Percentiles rank a stretch among this genome's conserved stretches.
phyloP scores from a whole-genome alignment of 1,140 invertebrate species.

The Drosophila grimshawi region DNA sequence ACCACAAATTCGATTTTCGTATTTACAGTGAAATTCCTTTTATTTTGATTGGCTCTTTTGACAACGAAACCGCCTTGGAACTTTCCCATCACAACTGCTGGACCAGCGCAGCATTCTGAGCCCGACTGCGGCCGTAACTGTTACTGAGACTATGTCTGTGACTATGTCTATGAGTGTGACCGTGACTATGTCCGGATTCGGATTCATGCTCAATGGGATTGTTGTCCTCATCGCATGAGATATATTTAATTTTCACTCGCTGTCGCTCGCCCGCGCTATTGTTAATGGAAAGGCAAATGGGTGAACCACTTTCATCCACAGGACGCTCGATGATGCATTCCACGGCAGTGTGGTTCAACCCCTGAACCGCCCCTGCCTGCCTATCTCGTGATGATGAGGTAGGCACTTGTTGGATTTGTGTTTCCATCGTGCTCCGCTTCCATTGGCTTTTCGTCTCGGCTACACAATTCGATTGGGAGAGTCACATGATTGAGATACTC shows the following conservation, averaged over 20 bases:
- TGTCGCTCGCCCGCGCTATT: constrained; percentile 69
- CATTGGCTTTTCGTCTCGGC: constrained; percentile 74
- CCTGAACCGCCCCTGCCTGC: constrained; percentile 22
- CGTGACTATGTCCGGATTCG: background rate
- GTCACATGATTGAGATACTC: constrained; percentile 21
- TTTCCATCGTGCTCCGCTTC: constrained; percentile 83
- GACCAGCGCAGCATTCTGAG: constrained; percentile 8
- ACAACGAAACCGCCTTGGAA: constrained; percentile 17
- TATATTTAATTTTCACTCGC: constrained; percentile 77
- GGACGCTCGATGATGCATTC: constrained; percentile 68
- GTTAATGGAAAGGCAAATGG: constrained; percentile 72
- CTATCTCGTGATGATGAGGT: constrained; percentile 55
- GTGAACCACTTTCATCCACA: constrained; percentile 63
- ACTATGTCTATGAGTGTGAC: constrained; percentile 1
- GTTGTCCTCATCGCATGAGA: constrained; percentile 83
- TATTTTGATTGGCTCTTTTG: constrained; percentile 14
- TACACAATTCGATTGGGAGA: constrained; percentile 40
- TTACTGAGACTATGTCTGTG: constrained; percentile 12
- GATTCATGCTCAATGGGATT: constrained; percentile 68
- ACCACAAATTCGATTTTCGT: constrained; percentile 60
- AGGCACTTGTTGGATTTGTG: constrained; percentile 75
- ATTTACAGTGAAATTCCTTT: constrained; percentile 29
- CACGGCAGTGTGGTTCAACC: constrained; percentile 43
- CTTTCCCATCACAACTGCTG: constrained; percentile 30
- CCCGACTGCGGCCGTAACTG: background rate